Conservation (phyloP, 2,888 invertebrate genomes). For the Cantharis nigra region DNA sequence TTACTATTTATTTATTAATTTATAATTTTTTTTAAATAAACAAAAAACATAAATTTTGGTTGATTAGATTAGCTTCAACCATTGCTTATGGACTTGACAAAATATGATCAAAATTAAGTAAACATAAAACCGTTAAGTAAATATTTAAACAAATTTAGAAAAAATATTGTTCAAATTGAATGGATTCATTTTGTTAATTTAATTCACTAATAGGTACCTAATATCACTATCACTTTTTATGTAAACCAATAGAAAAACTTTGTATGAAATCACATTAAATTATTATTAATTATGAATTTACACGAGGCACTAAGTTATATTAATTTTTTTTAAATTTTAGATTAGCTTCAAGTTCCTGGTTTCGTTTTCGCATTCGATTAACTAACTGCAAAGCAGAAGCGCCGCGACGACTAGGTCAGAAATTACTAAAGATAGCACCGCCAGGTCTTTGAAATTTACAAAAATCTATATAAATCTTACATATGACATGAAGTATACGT, state of each 20-base stretch:
- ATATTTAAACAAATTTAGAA: background rate
- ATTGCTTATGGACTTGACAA: background rate
- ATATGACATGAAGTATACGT: background rate
- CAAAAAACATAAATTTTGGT: background rate
- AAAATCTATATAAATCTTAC: conserved; percentile 2
- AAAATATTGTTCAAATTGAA: background rate
- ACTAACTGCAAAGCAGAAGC: conserved; percentile 28
- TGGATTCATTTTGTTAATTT: background rate
- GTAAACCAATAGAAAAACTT: background rate
- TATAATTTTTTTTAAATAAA: background rate
- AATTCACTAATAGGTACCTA: background rate
- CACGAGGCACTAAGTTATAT: background rate
- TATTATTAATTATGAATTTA: background rate
- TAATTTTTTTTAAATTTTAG: background rate
- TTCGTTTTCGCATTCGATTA: conserved; percentile 27
- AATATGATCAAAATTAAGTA: background rate
- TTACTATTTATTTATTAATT: too few species aligned
- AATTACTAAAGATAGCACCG: conserved; percentile 28
- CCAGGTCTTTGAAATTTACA: conserved; percentile 23
- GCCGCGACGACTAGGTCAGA: conserved; percentile 31
- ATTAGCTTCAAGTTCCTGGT: conserved; percentile 20
- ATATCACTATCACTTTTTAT: background rate
- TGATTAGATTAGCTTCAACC: too few species aligned
- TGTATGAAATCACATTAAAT: background rate
- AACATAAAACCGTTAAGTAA: background rate